phyloP scores from a whole-genome alignment of 1,140 invertebrate species.

The Drosophila sp. region DNA sequence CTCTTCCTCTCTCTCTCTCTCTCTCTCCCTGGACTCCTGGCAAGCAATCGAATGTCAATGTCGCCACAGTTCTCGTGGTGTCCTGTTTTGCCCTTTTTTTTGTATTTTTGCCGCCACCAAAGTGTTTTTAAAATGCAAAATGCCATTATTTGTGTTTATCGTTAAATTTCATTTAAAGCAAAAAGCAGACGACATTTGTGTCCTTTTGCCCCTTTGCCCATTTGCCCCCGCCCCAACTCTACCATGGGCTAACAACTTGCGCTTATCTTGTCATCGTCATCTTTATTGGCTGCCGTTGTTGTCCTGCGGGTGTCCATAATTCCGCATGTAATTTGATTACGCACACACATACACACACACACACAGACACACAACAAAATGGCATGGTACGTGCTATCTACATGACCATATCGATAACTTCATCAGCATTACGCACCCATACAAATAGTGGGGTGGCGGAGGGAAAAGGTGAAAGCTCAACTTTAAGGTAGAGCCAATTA shows the following conservation, averaged over 20 bases:
- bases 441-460: not conserved
- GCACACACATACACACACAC: constrained; percentile 54
- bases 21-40: not conserved
- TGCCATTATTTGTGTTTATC: constrained; percentile 77
- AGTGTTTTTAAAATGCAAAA: constrained; percentile 79
- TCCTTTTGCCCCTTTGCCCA: constrained; percentile 10
- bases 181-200: constrained; percentile 36
- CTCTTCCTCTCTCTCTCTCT: not conserved
- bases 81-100: constrained; percentile 30
- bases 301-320: constrained; percentile 75
- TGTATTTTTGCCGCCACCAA: constrained; percentile 43
- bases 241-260: constrained; percentile 44
- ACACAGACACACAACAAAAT: constrained; percentile 47
- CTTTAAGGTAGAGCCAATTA: not conserved
- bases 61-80: constrained; percentile 35
- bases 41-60: constrained; percentile 63
- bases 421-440: constrained; percentile 31
- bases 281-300: constrained; percentile 74
- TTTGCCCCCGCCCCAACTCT: not conserved
- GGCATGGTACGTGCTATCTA: constrained; percentile 34
- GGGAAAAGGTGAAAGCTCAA: constrained; percentile 2
- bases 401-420: constrained; percentile 48
- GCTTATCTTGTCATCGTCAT: constrained; percentile 74
- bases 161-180: constrained; percentile 80
- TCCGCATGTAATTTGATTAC: constrained; percentile 70